Evolutionary conservation across 2,797 vertebrate species (phyloP).

Genomic region (Mastacembelus armatus): DNA sequence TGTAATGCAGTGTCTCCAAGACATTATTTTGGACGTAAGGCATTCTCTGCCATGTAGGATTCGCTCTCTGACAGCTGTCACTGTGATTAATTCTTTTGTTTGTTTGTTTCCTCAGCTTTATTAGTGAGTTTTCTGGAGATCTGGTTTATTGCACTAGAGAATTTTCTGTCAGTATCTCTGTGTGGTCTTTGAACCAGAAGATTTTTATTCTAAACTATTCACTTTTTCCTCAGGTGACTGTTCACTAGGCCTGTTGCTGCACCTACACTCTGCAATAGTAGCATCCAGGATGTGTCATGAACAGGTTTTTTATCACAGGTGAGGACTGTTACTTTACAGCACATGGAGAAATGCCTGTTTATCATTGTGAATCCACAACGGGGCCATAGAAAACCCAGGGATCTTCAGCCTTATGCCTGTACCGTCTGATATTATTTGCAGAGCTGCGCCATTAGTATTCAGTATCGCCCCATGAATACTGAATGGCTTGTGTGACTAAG

Average conservation of each 20-base stretch:
- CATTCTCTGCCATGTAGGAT: conserved; percentile 39
- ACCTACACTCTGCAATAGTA: too few species aligned
- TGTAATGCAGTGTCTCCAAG: conserved; percentile 40
- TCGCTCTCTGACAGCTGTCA: conserved; percentile 61
- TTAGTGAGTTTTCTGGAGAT: conserved; percentile 6
- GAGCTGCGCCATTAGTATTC: conserved; percentile 13
- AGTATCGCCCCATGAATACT: not conserved
- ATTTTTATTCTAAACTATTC: too few species aligned
- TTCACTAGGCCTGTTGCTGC: not conserved
- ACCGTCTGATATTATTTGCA: not conserved
- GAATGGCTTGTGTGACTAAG: conserved; percentile 28
- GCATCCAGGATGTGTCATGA: too few species aligned
- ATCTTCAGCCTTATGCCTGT: not conserved
- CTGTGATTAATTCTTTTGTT: conserved; percentile 19
- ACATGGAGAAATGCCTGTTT: too few species aligned
- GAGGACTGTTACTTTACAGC: too few species aligned
- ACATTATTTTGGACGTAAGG: conserved; percentile 53
- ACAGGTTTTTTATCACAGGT: too few species aligned
- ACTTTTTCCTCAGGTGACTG: not conserved
- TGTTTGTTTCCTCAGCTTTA: conserved; percentile 23
- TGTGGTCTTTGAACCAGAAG: not conserved
- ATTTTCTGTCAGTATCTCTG: not conserved
- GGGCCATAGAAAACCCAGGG: not conserved
- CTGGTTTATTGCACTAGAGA: not conserved
- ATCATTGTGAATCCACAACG: too few species aligned